These are phyloP conservation scores for Heliconius hewitsoni DNA, from an alignment of 1,140 invertebrate genomes.

Conservation along the genomic window DNA sequence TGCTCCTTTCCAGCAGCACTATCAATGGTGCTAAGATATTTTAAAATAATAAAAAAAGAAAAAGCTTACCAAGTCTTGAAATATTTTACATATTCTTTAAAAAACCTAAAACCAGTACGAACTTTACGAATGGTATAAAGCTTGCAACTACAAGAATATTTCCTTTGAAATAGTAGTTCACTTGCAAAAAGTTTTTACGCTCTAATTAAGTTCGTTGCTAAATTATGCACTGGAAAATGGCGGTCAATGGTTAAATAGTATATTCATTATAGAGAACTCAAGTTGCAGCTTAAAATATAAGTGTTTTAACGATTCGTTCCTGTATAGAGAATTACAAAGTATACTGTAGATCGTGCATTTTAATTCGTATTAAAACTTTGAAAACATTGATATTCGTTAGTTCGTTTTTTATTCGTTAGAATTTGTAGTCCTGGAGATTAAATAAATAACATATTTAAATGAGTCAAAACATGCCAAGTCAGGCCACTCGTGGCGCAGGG, in stretches of 20 bases:
- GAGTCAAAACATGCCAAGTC: too few species aligned
- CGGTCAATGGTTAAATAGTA: background rate
- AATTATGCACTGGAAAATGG: slow-evolving; percentile 16
- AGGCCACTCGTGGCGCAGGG: too few species aligned
- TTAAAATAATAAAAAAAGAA: background rate
- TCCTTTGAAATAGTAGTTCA: slow-evolving; percentile 18
- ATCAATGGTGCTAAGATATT: background rate
- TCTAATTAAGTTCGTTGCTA: slow-evolving; percentile 24
- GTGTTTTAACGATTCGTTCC: background rate
- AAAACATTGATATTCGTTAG: too few species aligned
- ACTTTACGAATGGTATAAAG: background rate
- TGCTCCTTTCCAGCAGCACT: too few species aligned
- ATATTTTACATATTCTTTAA: background rate
- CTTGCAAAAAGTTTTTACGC: slow-evolving; percentile 14
- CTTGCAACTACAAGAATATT: slow-evolving; percentile 11
- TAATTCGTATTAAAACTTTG: too few species aligned
- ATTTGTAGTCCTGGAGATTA: too few species aligned
- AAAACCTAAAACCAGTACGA: background rate
- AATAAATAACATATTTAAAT: too few species aligned
- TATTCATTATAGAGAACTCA: background rate
- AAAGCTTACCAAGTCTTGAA: background rate
- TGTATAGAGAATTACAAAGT: background rate
- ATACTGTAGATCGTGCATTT: too few species aligned
- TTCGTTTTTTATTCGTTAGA: too few species aligned
- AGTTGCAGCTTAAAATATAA: background rate